A percentile compares a stretch with the other conserved stretches of the same genome.
These are phyloP conservation scores for Beris morrisii DNA, from an alignment of 2,888 invertebrate species.

Conservation along the genomic window DNA sequence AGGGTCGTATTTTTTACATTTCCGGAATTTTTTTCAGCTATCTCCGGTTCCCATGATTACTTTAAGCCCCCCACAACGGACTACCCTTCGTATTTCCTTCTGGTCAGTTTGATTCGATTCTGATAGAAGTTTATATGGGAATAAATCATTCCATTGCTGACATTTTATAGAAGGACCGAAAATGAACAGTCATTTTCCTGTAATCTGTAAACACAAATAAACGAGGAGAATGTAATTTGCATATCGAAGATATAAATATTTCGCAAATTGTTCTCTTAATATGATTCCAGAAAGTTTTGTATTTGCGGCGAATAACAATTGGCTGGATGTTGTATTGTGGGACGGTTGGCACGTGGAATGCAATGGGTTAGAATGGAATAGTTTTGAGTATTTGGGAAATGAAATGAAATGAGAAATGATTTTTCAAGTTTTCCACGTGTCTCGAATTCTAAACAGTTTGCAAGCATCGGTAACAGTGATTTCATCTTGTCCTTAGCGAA, in stretches of 20 bases:
- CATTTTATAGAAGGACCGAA: constrained; percentile 9
- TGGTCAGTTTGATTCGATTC: constrained; percentile 9
- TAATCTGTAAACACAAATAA: constrained; percentile 19
- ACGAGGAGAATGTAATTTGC: constrained; percentile 6
- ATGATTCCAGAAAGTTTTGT: neutral
- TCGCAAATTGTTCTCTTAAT: constrained; percentile 10
- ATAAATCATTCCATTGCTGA: constrained; percentile 18
- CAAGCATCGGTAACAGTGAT: no score
- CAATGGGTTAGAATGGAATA: no score
- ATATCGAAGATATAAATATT: constrained; percentile 13
- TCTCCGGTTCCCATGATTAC: neutral
- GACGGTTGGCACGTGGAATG: no score
- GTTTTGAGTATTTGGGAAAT: no score
- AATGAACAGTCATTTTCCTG: constrained; percentile 10
- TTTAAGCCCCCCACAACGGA: constrained; percentile 1
- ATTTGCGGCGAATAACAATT: no score
- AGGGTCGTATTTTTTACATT: neutral
- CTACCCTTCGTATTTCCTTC: neutral
- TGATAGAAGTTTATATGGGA: constrained; percentile 10
- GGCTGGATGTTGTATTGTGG: no score
- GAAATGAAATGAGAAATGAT: no score
- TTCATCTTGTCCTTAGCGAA: no score
- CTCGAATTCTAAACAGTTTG: no score
- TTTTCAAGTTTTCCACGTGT: no score
- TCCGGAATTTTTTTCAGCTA: neutral